Evolutionary conservation across 2,113 vertebrate species (phyloP).

Genomic region (Hemicordylus capensis): DNA sequence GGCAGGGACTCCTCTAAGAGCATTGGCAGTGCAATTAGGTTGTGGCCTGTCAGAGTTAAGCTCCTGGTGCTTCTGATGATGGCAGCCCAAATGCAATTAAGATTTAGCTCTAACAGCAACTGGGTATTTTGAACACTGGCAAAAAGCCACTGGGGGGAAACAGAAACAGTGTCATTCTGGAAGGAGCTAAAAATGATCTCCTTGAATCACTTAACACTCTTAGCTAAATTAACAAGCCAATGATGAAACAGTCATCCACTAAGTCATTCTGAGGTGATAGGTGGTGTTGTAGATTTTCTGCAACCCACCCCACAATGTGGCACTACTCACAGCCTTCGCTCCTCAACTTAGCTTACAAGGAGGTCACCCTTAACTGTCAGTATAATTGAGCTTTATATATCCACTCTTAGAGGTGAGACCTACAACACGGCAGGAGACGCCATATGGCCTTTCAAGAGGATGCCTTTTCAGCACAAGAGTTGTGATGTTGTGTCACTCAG

Average conservation of each 20-base stretch:
- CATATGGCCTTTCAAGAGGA: not conserved
- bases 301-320: not conserved
- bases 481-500: not conserved
- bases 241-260: not conserved
- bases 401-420: no score
- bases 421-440: not conserved
- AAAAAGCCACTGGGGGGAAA: conserved; percentile 30
- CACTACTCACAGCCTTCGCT: not conserved
- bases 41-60: accelerated
- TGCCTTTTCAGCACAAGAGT: not conserved
- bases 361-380: not conserved
- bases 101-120: conserved; percentile 14
- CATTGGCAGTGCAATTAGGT: not conserved
- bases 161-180: conserved; percentile 24
- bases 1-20: conserved; percentile 19
- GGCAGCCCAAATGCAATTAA: conserved; percentile 25
- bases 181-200: conserved; percentile 1
- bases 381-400: not conserved
- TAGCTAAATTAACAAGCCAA: accelerated
- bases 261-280: accelerated
- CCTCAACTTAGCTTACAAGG: not conserved
- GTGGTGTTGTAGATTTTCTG: accelerated
- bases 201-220: conserved; percentile 26
- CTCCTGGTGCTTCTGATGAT: not conserved
- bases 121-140: conserved; percentile 9